Percentiles rank a stretch among this genome's conserved stretches.
Evolutionary conservation across 2,113 vertebrate genomes (phyloP).

Genomic region (Cyprinodon variegatus): DNA sequence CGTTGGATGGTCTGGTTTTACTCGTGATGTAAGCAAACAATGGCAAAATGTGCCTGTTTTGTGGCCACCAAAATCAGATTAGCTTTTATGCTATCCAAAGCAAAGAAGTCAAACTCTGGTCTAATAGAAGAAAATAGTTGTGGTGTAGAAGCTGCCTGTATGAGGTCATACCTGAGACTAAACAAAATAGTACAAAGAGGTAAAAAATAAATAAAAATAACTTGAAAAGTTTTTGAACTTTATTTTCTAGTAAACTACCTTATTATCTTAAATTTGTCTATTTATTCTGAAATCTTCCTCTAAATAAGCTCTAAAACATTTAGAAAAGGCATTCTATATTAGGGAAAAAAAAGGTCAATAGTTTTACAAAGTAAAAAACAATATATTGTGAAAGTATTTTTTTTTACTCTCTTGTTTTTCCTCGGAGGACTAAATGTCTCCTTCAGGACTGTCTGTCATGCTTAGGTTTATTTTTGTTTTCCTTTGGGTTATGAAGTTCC

Average conservation of each 20-base stretch:
- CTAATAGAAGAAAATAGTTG: not conserved
- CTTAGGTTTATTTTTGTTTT: slow-evolving; percentile 5
- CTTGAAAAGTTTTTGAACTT: not conserved
- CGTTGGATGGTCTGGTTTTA: too few relatives aligned
- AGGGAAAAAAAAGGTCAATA: slow-evolving; percentile 2
- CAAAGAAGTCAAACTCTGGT: not conserved
- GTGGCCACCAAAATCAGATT: too few relatives aligned
- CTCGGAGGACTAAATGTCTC: slow-evolving; percentile 16
- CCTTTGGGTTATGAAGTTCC: slow-evolving; percentile 13
- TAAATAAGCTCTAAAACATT: slow-evolving; percentile 38
- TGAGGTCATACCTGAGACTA: not conserved
- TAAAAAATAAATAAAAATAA: not conserved
- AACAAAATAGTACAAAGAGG: not conserved
- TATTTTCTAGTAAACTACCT: not conserved
- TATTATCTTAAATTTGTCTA: slow-evolving; percentile 15
- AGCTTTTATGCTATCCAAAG: too few relatives aligned
- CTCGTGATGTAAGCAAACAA: too few relatives aligned
- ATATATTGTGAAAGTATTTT: slow-evolving; percentile 1
- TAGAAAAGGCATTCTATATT: slow-evolving; percentile 19
- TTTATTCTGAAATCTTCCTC: not conserved
- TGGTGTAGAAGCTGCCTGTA: not conserved
- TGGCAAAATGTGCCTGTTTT: too few relatives aligned
- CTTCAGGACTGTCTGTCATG: slow-evolving; percentile 18
- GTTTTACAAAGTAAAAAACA: not conserved
- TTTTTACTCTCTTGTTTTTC: slow-evolving; percentile 1